Conservation (phyloP, 2,113 vertebrate genomes). For the Eptatretus burgeri region DNA sequence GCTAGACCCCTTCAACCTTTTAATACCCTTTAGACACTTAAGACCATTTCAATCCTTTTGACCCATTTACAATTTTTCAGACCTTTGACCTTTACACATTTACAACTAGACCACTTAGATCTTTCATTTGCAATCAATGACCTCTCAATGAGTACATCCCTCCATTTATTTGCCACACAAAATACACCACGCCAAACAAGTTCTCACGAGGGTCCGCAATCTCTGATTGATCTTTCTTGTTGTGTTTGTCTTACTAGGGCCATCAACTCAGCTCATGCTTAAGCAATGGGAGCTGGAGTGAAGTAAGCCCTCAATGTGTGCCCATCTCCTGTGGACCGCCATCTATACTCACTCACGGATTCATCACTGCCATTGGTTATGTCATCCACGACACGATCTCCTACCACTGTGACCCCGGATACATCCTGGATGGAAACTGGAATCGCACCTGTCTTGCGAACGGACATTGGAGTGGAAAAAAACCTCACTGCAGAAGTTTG, state of each 20-base stretch:
- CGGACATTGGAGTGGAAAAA: conserved; percentile 36
- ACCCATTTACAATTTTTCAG: too few species aligned
- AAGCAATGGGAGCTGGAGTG: conserved; percentile 51
- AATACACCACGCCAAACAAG: too few species aligned
- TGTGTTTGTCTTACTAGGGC: conserved; percentile 15
- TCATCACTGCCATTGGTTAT: not conserved
- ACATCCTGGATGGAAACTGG: conserved; percentile 31
- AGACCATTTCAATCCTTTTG: too few species aligned
- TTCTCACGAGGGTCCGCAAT: too few species aligned
- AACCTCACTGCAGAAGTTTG: conserved; percentile 45
- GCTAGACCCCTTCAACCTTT: too few species aligned
- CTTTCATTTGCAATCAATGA: too few species aligned
- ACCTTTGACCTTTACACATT: too few species aligned
- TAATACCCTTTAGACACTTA: too few species aligned
- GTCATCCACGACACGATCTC: conserved; percentile 20
- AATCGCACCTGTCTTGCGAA: conserved; percentile 40
- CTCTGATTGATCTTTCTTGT: too few species aligned
- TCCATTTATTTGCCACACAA: too few species aligned
- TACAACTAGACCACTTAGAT: too few species aligned
- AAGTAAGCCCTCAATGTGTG: conserved; percentile 22
- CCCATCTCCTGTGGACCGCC: conserved; percentile 28
- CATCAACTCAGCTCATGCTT: conserved; percentile 30
- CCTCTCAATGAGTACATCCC: too few species aligned
- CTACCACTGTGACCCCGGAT: conserved; percentile 51
- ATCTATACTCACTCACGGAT: conserved; percentile 20